Evolutionary conservation across 2,888 invertebrate genomes (phyloP).

Genomic region (Ophion obscuratus): DNA sequence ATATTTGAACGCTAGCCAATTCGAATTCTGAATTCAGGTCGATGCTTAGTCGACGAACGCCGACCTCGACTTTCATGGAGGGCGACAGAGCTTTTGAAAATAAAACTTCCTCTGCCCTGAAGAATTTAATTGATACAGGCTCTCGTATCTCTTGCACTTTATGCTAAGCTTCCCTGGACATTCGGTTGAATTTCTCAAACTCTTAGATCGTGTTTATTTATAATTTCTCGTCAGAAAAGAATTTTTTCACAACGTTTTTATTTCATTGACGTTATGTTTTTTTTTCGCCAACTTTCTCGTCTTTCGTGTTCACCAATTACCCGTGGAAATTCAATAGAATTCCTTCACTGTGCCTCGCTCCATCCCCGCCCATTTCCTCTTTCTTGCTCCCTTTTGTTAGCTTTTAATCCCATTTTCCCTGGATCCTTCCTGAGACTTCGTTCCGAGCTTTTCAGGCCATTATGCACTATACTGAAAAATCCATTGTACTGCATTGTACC

Average conservation of each 20-base stretch:
- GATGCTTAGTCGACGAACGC: slow-evolving; percentile 60
- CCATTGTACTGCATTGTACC: slow-evolving; percentile 7
- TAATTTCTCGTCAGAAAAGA: background rate
- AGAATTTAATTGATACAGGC: slow-evolving; percentile 41
- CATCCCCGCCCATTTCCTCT: no score
- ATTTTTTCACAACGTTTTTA: background rate
- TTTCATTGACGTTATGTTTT: background rate
- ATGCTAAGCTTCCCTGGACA: background rate
- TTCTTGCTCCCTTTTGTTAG: background rate
- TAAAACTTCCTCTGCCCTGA: slow-evolving; percentile 39
- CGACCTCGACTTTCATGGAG: slow-evolving; percentile 63
- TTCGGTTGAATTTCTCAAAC: background rate
- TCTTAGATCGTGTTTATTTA: no score
- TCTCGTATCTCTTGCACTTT: slow-evolving; percentile 11
- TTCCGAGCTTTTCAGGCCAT: slow-evolving; percentile 3
- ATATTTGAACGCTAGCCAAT: slow-evolving; percentile 71
- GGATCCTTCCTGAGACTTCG: background rate
- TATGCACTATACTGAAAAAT: slow-evolving; percentile 3
- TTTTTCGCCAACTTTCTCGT: background rate
- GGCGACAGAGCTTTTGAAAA: slow-evolving; percentile 60
- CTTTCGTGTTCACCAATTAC: no score
- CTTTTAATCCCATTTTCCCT: slow-evolving; percentile 12
- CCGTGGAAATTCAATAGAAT: no score
- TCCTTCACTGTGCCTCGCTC: no score
- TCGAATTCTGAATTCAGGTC: slow-evolving; percentile 69